Base-by-base conservation (phyloP, 2,888 invertebrate species). In the Linhomoeus sp. region DNA sequence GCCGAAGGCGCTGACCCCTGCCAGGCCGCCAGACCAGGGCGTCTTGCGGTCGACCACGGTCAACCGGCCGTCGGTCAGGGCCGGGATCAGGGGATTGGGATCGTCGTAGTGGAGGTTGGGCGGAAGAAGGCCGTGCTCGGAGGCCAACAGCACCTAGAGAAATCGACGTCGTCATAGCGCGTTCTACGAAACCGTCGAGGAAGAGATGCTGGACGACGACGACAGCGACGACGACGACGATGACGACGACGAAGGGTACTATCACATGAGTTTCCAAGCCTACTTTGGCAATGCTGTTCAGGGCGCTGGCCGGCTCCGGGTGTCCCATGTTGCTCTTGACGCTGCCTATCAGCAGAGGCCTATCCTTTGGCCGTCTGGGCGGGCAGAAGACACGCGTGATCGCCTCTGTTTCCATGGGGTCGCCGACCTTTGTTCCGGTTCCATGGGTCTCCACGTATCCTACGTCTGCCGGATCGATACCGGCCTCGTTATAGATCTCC, bases 241-340 rank as follows among this genome's bases (percentile, higher is more conserved):
- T n/a, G n/a, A n/a, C n/a, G n/a, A n/a, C n/a, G n/a, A n/a, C n/a
- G n/a, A n/a, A n/a, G n/a, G n/a, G n/a, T n/a, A n/a, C n/a, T n/a
- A n/a, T n/a, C n/a, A n/a, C n/a, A n/a, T n/a, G n/a, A n/a, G n/a
- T 37, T 3, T 37, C 17, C 3, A n/a, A 29, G 17, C 23, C n/a
- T 14, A 43, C 46, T 24, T 46, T 46, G 20, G 42, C 43, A 45
- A 46, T 19, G 20, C 19, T n/a, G 14, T 17, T 14, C 7, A 46
- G 25, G 7, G 67, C 68, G 46, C 67, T 66, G 15, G 67, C 65
- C 19, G 87, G 82, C 69, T 92, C 90, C 2, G 87, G 79, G 66
- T 92, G 92, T 1, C 92, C 92, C 85, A 90, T 87, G 69, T 90
- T 92, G 19, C 87, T 86, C 67, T 92, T 92, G 0, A 88, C 82